Base-by-base conservation (phyloP, 2,113 vertebrate species). In the Sitta europaea region DNA sequence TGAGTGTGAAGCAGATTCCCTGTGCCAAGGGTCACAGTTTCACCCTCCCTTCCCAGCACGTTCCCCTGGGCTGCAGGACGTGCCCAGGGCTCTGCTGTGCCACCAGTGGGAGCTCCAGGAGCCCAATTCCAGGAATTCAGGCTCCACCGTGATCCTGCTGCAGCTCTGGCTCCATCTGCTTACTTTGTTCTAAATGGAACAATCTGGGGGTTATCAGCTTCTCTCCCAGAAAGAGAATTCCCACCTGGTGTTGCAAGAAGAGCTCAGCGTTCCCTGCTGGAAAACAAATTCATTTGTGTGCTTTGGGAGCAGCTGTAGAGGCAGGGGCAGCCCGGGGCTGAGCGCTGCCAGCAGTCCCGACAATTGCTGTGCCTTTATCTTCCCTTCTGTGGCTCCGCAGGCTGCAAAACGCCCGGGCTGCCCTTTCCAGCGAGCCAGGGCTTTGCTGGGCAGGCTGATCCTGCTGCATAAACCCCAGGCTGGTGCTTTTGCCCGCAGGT, bases 401-500 rank as follows among this genome's bases (percentile, higher is more conserved):
- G 59, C 10, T 53, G 48, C 18, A 47, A 92, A 91, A 33, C 16
- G 3, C 12, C 7, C 21, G 53, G 25, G 65, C 58, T 57, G 43
- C 11, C 22, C 10, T 31, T 45, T 22, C 7, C 7, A 19, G 24
- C 21, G 51, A 47, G 11, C 53, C 84, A 23, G 57, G 33, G 28
- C 9, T 18, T 74, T 70, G 50, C 86, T 45, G 79, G 71, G 10
- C 1, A 33, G 70, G 18, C 43, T 79, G 21, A 10, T 27, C 45
- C 51, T 71, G 67, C 21, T 28, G 6, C 58, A 48, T 27, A 3
- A 5, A 10, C 6, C 62, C 31, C 3, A 27, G 4, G 5, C 45
- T 54, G 54, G 51, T 75, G 7, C 11, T 40, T 35, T 43, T 25
- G 2, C n/a, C n/a, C 50, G 5, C 97, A 99, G 99, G 99, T 33